A percentile compares a stretch with the other conserved stretches of the same genome.
These are phyloP conservation scores for Eulemur rufifrons DNA, from an alignment of 2,113 vertebrate species.

Conservation along the genomic window DNA sequence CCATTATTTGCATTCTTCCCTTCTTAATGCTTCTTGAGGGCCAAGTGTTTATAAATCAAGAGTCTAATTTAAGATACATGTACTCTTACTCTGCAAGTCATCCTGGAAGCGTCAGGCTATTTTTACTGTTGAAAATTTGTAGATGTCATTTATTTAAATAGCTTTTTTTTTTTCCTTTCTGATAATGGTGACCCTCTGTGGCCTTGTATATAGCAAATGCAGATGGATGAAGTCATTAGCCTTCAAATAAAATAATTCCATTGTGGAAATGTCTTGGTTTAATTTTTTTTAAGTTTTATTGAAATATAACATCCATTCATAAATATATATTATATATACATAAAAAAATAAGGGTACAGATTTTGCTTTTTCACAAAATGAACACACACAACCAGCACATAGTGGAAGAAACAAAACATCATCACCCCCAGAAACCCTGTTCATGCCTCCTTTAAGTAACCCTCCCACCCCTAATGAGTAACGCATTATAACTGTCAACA, in stretches of 20 bases:
- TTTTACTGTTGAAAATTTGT: constrained; percentile 52
- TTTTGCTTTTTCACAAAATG: background rate
- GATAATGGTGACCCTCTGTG: background rate
- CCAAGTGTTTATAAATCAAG: constrained; percentile 68
- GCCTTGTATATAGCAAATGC: background rate
- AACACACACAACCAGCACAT: background rate
- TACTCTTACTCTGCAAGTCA: constrained; percentile 42
- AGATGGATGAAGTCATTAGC: background rate
- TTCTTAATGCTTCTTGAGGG: background rate
- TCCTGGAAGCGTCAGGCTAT: constrained; percentile 38
- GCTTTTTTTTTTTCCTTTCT: background rate
- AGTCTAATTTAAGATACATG: constrained; percentile 69
- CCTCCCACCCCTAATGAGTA: fast-evolving
- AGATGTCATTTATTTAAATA: constrained; percentile 58
- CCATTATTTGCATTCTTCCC: constrained; percentile 66
- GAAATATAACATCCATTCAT: background rate
- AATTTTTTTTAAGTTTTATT: background rate
- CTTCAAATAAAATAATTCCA: background rate
- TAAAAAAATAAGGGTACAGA: background rate
- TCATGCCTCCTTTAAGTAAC: background rate
- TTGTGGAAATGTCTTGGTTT: background rate
- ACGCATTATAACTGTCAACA: background rate
- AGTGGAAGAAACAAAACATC: background rate
- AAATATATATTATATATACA: background rate
- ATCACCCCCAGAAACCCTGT: fast-evolving